These are phyloP conservation scores for Trichopoda pennipes DNA, from an alignment of 2,888 invertebrate species.

Conservation along the genomic window DNA sequence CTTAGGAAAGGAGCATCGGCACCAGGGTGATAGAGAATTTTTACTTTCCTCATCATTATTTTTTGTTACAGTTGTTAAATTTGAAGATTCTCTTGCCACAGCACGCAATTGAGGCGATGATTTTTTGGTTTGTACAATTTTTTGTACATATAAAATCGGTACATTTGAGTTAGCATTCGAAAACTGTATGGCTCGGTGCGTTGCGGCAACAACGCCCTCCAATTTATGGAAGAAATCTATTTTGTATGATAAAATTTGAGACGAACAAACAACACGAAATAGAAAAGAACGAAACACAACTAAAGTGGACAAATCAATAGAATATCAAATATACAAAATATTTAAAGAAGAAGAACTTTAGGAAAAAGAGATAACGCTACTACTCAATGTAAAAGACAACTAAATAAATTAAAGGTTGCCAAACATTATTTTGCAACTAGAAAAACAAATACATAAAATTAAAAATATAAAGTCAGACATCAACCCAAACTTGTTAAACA, in stretches of 20 bases:
- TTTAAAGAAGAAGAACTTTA: not conserved
- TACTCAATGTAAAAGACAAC: not conserved
- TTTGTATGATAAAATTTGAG: constrained; percentile 69
- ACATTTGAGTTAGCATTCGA: constrained; percentile 30
- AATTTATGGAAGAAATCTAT: constrained; percentile 77
- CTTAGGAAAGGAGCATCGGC: constrained; percentile 6
- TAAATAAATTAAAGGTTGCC: constrained; percentile 2
- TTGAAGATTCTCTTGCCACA: not conserved
- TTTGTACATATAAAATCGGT: constrained; percentile 32
- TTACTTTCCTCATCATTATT: not conserved
- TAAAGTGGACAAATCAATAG: constrained; percentile 50
- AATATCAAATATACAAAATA: constrained; percentile 23
- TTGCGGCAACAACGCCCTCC: constrained; percentile 70
- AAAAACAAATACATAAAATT: not conserved
- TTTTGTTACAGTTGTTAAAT: constrained; percentile 10
- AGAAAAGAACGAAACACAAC: constrained; percentile 38
- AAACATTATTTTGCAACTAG: not conserved
- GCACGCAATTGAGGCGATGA: not conserved
- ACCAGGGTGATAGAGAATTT: constrained; percentile 7
- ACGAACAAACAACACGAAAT: constrained; percentile 18
- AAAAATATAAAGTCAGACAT: constrained; percentile 21
- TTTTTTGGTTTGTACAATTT: constrained; percentile 11
- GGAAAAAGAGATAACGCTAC: not conserved
- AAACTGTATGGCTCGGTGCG: constrained; percentile 70
- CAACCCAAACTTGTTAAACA: constrained; percentile 17